Conservation (phyloP, 2,113 vertebrate species). For the Aphyosemion australe region DNA sequence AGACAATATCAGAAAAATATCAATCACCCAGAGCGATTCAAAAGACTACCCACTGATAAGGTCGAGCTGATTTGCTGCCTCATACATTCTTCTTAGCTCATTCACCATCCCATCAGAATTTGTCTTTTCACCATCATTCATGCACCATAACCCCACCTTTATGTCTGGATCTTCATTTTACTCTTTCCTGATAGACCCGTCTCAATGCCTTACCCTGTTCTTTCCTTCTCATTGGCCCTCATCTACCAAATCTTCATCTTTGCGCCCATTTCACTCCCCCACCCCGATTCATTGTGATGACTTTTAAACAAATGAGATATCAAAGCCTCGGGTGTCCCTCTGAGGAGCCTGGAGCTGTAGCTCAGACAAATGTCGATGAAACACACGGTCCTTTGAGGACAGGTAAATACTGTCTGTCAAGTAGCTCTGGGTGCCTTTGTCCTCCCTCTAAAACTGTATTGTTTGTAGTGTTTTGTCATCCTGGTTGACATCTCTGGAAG, state of each 20-base stretch:
- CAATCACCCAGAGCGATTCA: constrained; percentile 35
- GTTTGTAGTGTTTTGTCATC: constrained; percentile 35
- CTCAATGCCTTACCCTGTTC: background rate
- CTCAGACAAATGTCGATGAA: constrained; percentile 63
- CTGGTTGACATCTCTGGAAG: constrained; percentile 23
- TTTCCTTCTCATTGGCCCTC: background rate
- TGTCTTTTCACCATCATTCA: constrained; percentile 7
- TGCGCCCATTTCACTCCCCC: constrained; percentile 3
- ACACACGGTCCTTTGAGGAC: constrained; percentile 55
- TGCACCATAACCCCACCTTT: background rate
- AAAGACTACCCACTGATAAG: constrained; percentile 27
- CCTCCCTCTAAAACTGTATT: constrained; percentile 22
- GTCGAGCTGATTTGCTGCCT: constrained; percentile 14
- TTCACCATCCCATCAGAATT: constrained; percentile 4
- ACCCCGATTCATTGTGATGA: constrained; percentile 36
- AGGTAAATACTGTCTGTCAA: constrained; percentile 55
- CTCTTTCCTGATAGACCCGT: constrained; percentile 10
- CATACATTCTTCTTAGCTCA: constrained; percentile 15
- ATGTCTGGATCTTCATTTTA: background rate
- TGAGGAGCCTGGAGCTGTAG: constrained; percentile 28
- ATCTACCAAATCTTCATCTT: constrained; percentile 21
- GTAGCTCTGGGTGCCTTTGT: constrained; percentile 14
- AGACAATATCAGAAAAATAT: constrained; percentile 50
- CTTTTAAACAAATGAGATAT: constrained; percentile 50
- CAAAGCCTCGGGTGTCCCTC: constrained; percentile 49